phyloP scores from a whole-genome alignment of 64 coral and sea anemone genomes.

The Pocillopora verrucosa region DNA sequence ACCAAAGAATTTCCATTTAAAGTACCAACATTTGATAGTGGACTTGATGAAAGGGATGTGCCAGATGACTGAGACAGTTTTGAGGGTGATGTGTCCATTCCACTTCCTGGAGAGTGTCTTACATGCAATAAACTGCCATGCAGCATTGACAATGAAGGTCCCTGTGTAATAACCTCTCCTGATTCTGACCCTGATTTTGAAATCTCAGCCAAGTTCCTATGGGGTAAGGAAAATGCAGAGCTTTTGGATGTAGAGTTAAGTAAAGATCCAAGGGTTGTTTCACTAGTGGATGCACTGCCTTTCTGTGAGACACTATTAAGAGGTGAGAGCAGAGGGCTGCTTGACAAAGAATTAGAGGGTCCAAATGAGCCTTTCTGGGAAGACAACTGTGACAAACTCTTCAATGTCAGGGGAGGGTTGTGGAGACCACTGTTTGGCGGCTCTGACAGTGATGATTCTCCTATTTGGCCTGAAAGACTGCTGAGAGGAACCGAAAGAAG shows the following conservation, averaged over 20 bases:
- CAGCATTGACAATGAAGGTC: not conserved
- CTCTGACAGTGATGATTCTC: not conserved
- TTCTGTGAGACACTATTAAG: too few relatives aligned
- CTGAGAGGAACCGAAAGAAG: constrained; percentile 33
- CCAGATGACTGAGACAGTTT: too few relatives aligned
- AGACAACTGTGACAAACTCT: constrained; percentile 11
- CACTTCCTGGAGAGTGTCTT: not conserved
- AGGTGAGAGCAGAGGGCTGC: not conserved
- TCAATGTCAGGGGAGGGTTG: not conserved
- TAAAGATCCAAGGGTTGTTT: too few relatives aligned
- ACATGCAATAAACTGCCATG: constrained; percentile 15
- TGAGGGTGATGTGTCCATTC: not conserved
- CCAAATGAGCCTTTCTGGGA: not conserved
- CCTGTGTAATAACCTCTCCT: not conserved
- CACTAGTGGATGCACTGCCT: too few relatives aligned
- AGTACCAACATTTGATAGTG: not conserved
- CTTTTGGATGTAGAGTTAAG: too few relatives aligned
- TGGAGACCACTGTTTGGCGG: not conserved
- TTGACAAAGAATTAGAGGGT: not conserved
- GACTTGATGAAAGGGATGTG: not conserved
- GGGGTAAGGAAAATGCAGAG: not conserved
- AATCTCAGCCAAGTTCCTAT: not conserved
- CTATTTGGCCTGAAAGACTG: not conserved
- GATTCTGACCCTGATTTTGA: not conserved
- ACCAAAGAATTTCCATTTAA: not conserved